Evolutionary conservation across 2,113 vertebrate species (phyloP).

Genomic region (Carassius auratus): DNA sequence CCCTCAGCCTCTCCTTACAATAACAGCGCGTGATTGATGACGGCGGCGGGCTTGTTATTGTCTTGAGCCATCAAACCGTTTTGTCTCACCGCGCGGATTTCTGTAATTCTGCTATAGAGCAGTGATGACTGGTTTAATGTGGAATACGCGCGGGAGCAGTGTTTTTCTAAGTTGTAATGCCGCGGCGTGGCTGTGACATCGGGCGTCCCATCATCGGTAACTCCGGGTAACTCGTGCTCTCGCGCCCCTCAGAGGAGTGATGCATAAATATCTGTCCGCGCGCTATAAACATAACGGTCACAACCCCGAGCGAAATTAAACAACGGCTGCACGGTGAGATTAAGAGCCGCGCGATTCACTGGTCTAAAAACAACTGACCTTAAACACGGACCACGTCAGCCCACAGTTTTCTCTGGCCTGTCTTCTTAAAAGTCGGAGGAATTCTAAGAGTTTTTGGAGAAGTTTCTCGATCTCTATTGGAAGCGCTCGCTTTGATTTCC

Average conservation of each 20-base stretch:
- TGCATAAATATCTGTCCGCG: slow-evolving; percentile 93
- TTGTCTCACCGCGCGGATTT: slow-evolving; percentile 49
- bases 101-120: slow-evolving; percentile 21
- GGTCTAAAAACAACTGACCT: slow-evolving; percentile 55
- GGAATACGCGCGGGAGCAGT: slow-evolving; percentile 30
- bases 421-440: background rate
- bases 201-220: slow-evolving; percentile 45
- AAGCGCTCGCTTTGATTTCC: background rate
- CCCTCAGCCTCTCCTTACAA: slow-evolving; percentile 57
- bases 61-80: slow-evolving; percentile 55
- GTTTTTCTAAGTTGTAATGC: slow-evolving; percentile 25
- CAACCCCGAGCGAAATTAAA: slow-evolving; percentile 94
- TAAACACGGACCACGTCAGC: slow-evolving; percentile 28
- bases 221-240: slow-evolving; percentile 44
- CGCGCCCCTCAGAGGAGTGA: slow-evolving; percentile 66
- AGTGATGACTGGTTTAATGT: slow-evolving; percentile 32
- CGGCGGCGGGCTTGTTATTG: slow-evolving; percentile 56
- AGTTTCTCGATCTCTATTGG: background rate
- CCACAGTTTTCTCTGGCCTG: slow-evolving; percentile 26
- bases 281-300: slow-evolving; percentile 98
- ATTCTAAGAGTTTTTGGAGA: background rate
- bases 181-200: slow-evolving; percentile 32
- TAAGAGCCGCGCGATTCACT: slow-evolving; percentile 64
- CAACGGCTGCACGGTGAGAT: slow-evolving; percentile 85
- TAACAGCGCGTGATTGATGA: slow-evolving; percentile 57